Conservation (phyloP, 2,888 invertebrate genomes). For the Ariolimax columbianus region DNA sequence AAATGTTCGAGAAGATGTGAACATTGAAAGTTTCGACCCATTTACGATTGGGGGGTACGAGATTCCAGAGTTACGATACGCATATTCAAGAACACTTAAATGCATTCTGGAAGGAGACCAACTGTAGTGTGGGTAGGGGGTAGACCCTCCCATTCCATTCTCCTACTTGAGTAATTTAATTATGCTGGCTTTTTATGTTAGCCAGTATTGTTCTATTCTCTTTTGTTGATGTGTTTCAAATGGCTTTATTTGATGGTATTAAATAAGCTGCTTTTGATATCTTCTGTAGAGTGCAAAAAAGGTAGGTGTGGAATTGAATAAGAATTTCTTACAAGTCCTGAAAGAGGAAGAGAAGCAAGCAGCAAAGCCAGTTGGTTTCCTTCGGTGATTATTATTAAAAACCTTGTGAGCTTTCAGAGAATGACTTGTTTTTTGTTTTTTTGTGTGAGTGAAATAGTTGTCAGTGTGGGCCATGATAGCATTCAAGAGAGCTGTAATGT, state of each 20-base stretch:
- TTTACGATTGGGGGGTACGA: too few relatives aligned
- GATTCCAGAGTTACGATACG: too few relatives aligned
- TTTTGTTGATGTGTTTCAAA: too few relatives aligned
- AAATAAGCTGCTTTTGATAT: conserved; percentile 10
- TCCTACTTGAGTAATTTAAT: too few relatives aligned
- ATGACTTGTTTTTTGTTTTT: background rate
- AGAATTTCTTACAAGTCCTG: conserved; percentile 84
- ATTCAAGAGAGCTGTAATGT: background rate
- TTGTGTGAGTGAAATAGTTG: background rate
- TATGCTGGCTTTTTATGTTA: too few relatives aligned
- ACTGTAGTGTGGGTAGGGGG: too few relatives aligned
- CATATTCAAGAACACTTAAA: too few relatives aligned
- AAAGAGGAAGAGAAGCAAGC: conserved; percentile 82
- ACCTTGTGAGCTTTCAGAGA: background rate
- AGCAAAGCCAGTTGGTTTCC: conserved; percentile 80
- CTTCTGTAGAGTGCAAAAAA: conserved; percentile 83
- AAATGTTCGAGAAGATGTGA: too few relatives aligned
- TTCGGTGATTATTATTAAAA: conserved; percentile 65
- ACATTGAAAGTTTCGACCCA: too few relatives aligned
- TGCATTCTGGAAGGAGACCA: too few relatives aligned
- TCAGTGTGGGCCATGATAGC: background rate
- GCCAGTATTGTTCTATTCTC: too few relatives aligned
- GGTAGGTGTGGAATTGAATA: conserved; percentile 86
- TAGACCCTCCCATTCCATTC: too few relatives aligned
- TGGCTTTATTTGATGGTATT: background rate